Evolutionary conservation across 2,113 vertebrate species (phyloP).

Genomic region (Gambusia holbrooki): DNA sequence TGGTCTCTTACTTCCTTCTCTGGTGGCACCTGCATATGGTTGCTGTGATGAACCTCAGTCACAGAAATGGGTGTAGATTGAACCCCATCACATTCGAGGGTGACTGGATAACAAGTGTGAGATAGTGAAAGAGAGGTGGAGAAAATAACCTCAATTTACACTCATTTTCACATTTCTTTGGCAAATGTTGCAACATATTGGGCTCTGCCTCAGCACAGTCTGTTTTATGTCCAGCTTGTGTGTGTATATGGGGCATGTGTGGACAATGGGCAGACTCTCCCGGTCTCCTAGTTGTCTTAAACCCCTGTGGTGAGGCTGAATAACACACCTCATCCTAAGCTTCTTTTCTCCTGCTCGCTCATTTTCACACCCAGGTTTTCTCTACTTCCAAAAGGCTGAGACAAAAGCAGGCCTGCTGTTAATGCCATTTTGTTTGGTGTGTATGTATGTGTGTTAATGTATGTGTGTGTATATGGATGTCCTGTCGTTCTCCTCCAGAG

Average conservation of each 20-base stretch:
- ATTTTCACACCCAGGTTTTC: conserved; percentile 81
- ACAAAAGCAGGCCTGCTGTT: conserved; percentile 67
- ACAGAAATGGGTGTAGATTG: conserved; percentile 40
- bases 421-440: conserved; percentile 58
- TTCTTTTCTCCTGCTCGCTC: conserved; percentile 74
- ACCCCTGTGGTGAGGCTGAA: conserved; percentile 81
- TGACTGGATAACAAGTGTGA: conserved; percentile 76
- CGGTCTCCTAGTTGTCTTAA: conserved; percentile 71
- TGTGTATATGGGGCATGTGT: conserved; percentile 64
- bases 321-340: conserved; percentile 80
- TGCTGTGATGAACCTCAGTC: conserved; percentile 44
- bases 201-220: conserved; percentile 66
- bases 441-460: conserved; percentile 9
- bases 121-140: conserved; percentile 70
- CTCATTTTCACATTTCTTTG: conserved; percentile 86
- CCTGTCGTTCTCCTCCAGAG: conserved; percentile 56
- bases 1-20: conserved; percentile 42
- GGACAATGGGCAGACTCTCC: conserved; percentile 81
- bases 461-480: conserved; percentile 23
- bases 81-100: conserved; percentile 59
- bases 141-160: conserved; percentile 85
- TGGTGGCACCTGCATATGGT: conserved; percentile 40
- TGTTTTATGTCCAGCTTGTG: conserved; percentile 53
- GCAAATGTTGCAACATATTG: conserved; percentile 80
- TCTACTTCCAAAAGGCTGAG: conserved; percentile 75